phyloP scores from a whole-genome alignment of 2,797 vertebrate genomes.

The Coccyzus lansbergi region DNA sequence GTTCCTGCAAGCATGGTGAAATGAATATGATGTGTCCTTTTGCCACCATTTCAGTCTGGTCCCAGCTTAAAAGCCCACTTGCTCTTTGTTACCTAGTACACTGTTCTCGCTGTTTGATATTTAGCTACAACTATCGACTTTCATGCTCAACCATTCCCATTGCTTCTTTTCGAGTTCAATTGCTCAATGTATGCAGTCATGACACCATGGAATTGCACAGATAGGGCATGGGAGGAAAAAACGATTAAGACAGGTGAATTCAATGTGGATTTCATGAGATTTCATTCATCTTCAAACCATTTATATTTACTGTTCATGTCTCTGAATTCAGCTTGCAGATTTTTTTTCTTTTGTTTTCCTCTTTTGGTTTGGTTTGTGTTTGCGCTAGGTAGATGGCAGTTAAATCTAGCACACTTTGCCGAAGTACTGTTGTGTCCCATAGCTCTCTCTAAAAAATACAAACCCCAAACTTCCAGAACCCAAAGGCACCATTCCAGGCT shows the following conservation, averaged over 20 bases:
- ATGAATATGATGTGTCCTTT: constrained; percentile 80
- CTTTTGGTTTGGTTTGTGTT: constrained; percentile 41
- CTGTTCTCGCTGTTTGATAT: constrained; percentile 71
- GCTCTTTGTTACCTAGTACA: constrained; percentile 72
- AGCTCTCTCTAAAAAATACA: neutral
- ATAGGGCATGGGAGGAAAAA: constrained; percentile 73
- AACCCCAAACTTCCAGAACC: neutral
- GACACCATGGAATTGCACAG: constrained; percentile 77
- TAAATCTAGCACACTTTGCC: constrained; percentile 57
- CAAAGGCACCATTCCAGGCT: constrained; percentile 6
- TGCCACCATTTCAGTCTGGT: constrained; percentile 68
- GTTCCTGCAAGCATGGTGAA: constrained; percentile 89
- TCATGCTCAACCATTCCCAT: constrained; percentile 71
- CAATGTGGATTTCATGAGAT: constrained; percentile 90
- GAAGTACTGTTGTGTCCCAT: constrained; percentile 26
- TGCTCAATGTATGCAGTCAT: constrained; percentile 78
- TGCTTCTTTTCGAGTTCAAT: constrained; percentile 71
- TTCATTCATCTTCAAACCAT: constrained; percentile 82
- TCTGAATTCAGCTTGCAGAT: constrained; percentile 75
- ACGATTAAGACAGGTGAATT: constrained; percentile 68
- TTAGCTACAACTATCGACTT: constrained; percentile 58
- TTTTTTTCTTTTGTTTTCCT: neutral
- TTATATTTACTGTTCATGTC: constrained; percentile 85
- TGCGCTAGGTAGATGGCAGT: constrained; percentile 66
- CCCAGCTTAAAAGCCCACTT: constrained; percentile 70